Conservation (phyloP, 2,113 vertebrate species). For the Neogale vison region DNA sequence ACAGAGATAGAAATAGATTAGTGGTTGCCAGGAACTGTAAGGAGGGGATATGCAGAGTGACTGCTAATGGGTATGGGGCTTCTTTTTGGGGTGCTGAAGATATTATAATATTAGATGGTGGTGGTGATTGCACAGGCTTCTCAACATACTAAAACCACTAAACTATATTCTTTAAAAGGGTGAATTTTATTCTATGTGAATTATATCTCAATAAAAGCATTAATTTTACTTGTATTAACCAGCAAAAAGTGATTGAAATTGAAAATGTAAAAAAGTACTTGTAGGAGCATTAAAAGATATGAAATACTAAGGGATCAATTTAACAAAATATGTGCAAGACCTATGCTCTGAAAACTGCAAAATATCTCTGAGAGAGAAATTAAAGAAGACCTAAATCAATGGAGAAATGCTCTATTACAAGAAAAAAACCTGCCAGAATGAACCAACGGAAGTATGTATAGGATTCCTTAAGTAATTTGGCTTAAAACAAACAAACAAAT, state of each 20-base stretch:
- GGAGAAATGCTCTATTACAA: background rate
- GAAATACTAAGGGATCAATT: background rate
- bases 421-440: background rate
- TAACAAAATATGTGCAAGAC: background rate
- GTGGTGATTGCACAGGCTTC: background rate
- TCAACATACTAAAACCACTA: background rate
- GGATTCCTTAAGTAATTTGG: background rate
- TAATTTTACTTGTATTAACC: background rate
- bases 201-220: background rate
- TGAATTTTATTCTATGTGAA: background rate
- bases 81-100: background rate
- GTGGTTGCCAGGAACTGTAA: background rate
- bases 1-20: background rate
- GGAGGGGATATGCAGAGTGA: background rate
- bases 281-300: background rate
- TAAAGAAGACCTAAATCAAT: background rate
- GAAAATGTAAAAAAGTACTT: background rate
- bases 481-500: background rate
- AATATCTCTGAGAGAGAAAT: background rate
- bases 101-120: background rate
- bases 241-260: background rate
- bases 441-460: background rate
- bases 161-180: background rate
- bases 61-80: background rate
- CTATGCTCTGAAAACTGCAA: background rate